A percentile compares a stretch with the other conserved stretches of the same genome.
Evolutionary conservation across 37 sponge, comb jelly and placozoan species (phyloP).

Genomic region (Aphrocallistes beatrix): DNA sequence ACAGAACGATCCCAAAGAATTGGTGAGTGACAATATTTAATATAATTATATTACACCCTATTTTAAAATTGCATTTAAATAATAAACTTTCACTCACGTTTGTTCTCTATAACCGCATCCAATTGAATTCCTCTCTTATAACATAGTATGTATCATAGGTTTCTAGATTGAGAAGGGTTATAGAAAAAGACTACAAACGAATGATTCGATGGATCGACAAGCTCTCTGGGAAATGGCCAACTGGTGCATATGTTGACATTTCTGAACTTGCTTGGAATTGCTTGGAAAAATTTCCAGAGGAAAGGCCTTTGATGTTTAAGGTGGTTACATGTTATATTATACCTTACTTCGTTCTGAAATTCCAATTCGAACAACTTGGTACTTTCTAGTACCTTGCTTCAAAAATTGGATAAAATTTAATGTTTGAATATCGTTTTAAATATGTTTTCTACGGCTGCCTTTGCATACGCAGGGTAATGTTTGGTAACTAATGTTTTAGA

Average conservation of each 20-base stretch:
- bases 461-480: too few species aligned
- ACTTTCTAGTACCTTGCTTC: neutral
- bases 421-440: too few species aligned
- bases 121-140: neutral
- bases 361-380: neutral
- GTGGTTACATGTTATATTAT: slow-evolving; percentile 17
- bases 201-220: slow-evolving; percentile 47
- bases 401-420: neutral
- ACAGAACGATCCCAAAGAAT: slow-evolving; percentile 36
- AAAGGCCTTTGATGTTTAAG: slow-evolving; percentile 30
- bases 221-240: slow-evolving; percentile 61
- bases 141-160: neutral
- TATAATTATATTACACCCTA: neutral
- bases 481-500: too few species aligned
- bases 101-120: neutral
- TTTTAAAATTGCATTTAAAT: neutral
- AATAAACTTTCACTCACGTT: neutral
- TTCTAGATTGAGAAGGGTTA: slow-evolving; percentile 29
- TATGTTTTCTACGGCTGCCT: too few species aligned
- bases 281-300: slow-evolving; percentile 27
- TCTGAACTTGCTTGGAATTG: slow-evolving; percentile 39
- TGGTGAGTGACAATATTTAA: slow-evolving; percentile 27
- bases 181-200: neutral
- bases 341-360: neutral
- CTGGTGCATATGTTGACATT: slow-evolving; percentile 37